Conservation (phyloP, 1,140 invertebrate species). For the Cydia strobilella region DNA sequence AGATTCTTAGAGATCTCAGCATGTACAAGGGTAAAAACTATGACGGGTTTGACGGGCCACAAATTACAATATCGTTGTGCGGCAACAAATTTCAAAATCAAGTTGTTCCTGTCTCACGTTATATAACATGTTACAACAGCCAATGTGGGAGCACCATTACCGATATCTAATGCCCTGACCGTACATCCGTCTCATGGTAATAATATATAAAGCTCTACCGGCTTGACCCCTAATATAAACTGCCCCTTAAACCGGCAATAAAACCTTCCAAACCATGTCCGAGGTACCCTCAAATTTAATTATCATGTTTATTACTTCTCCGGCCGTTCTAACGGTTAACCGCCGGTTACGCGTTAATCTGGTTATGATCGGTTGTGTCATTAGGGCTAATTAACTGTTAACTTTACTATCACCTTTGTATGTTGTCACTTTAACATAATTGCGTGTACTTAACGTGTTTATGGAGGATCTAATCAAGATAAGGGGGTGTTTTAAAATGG, state of each 20-base stretch:
- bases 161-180: too few relatives aligned
- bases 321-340: not conserved
- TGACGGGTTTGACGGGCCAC: too few relatives aligned
- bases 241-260: not conserved
- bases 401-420: not conserved
- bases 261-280: not conserved
- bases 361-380: constrained; percentile 1
- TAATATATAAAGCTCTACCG: not conserved
- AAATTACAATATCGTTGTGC: too few relatives aligned
- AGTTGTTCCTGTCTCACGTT: too few relatives aligned
- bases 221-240: not conserved
- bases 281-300: not conserved
- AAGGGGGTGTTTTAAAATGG: too few relatives aligned
- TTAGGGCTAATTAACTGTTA: not conserved
- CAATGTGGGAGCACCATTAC: too few relatives aligned
- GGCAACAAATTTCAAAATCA: too few relatives aligned
- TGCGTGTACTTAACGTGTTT: not conserved
- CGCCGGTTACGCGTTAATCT: not conserved
- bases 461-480: too few relatives aligned
- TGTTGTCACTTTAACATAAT: not conserved
- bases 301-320: not conserved
- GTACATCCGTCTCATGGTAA: too few relatives aligned
- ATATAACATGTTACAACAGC: too few relatives aligned
- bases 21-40: too few relatives aligned
- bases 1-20: not conserved